Percentiles rank a stretch among this genome's conserved stretches.
phyloP scores from a whole-genome alignment of 2,888 invertebrate genomes.

The Cantharis lateralis region DNA sequence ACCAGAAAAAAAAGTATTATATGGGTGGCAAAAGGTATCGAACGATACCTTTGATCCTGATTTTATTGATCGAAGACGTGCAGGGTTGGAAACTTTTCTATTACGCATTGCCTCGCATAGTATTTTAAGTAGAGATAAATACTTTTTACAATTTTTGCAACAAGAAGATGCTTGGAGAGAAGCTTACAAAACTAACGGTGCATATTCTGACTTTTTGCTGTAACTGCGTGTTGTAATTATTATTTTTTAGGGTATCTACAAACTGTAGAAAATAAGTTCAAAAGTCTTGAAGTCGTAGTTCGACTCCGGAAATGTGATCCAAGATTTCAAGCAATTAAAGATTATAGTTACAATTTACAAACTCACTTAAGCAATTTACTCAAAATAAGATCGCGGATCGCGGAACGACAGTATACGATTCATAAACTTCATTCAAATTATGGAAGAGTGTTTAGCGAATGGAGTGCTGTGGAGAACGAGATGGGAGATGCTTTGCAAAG shows the following conservation, averaged over 20 bases:
- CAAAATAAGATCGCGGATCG: conserved; percentile 68
- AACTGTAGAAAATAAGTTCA: conserved; percentile 79
- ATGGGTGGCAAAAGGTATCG: conserved; percentile 77
- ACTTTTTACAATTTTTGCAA: conserved; percentile 78
- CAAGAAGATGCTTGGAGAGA: conserved; percentile 81
- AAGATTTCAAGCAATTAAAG: conserved; percentile 74
- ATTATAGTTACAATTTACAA: conserved; percentile 75
- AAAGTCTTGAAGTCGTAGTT: conserved; percentile 74
- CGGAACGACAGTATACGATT: conserved; percentile 75
- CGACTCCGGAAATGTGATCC: conserved; percentile 74
- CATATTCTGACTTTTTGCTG: neutral
- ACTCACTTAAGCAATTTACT: conserved; percentile 63
- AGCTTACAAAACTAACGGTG: conserved; percentile 74
- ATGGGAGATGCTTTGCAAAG: conserved; percentile 79
- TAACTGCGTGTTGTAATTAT: neutral
- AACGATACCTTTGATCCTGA: conserved; percentile 83
- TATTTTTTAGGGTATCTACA: conserved; percentile 67
- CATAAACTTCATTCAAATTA: conserved; percentile 83
- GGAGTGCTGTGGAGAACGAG: conserved; percentile 81
- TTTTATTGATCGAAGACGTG: conserved; percentile 81
- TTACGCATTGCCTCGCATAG: conserved; percentile 77
- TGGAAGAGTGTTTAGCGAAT: conserved; percentile 81
- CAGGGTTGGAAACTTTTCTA: conserved; percentile 80
- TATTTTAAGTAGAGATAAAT: conserved; percentile 71
- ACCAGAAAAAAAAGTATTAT: conserved; percentile 78